Conservation (phyloP, 2,888 invertebrate species). For the Ypsolopha sequella region DNA sequence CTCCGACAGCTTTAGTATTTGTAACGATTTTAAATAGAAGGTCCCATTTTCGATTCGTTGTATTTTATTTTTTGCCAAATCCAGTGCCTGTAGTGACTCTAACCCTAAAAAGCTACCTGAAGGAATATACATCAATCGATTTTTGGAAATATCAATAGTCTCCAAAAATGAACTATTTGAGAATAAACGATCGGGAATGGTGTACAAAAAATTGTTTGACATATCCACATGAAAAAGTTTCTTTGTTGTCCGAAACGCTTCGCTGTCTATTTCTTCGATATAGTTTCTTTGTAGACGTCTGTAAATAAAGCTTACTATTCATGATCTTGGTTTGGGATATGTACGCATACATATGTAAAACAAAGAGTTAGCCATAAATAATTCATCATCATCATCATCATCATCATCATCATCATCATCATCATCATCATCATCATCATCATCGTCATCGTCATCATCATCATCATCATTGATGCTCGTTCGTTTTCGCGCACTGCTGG, state of each 20-base stretch:
- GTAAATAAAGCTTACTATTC: conserved; percentile 28
- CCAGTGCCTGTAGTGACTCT: conserved; percentile 74
- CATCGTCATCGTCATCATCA: no score
- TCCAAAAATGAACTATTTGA: conserved; percentile 69
- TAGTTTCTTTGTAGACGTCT: conserved; percentile 77
- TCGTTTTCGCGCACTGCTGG: no score
- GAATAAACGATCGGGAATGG: conserved; percentile 71
- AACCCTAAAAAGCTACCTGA: conserved; percentile 70
- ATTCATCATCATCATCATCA: no score
- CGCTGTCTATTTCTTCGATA: conserved; percentile 71
- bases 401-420: no score
- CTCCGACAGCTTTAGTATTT: conserved; percentile 75
- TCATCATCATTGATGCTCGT: no score
- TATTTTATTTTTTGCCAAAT: conserved; percentile 77
- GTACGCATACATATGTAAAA: not conserved
- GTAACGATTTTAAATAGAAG: conserved; percentile 70
- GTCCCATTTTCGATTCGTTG: conserved; percentile 68
- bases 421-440: no score
- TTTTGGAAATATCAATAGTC: conserved; percentile 76
- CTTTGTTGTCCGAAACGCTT: conserved; percentile 68
- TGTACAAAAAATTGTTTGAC: conserved; percentile 74
- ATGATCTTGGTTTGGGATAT: no score
- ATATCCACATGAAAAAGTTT: conserved; percentile 77
- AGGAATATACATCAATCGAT: conserved; percentile 71
- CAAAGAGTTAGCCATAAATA: no score